These are phyloP conservation scores for Punctoribates punctum DNA, from an alignment of 2,888 invertebrate genomes.

Conservation along the genomic window DNA sequence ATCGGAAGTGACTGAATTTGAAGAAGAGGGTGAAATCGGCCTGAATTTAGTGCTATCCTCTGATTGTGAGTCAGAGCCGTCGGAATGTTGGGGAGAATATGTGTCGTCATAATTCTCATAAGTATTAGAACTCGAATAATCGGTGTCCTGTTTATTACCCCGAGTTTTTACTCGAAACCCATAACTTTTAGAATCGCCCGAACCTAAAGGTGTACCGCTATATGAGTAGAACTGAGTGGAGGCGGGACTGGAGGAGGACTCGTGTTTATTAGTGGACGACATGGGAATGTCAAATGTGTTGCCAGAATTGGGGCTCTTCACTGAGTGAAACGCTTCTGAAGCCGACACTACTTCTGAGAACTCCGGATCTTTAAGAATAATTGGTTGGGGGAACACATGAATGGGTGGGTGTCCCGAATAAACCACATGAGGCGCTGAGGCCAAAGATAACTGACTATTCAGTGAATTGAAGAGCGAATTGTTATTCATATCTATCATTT, in stretches of 20 bases:
- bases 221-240: constrained; percentile 4
- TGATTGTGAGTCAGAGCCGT: not conserved
- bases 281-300: not conserved
- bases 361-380: constrained; percentile 34
- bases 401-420: constrained; percentile 53
- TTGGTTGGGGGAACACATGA: constrained; percentile 52
- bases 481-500: constrained; percentile 5
- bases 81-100: constrained; percentile 6
- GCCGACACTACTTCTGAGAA: not conserved
- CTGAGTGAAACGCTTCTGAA: not conserved
- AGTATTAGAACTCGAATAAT: constrained; percentile 4
- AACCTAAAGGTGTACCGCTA: not conserved
- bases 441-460: constrained; percentile 13
- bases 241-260: not conserved
- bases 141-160: constrained; percentile 23
- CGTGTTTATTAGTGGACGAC: not conserved
- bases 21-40: not conserved
- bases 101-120: constrained; percentile 21
- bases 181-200: constrained; percentile 17
- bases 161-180: constrained; percentile 13
- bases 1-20: not conserved
- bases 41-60: not conserved
- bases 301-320: too few relatives aligned
- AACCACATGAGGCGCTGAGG: constrained; percentile 51
- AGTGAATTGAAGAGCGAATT: not conserved